Conservation (phyloP, 1,140 invertebrate genomes). For the Pantala flavescens region DNA sequence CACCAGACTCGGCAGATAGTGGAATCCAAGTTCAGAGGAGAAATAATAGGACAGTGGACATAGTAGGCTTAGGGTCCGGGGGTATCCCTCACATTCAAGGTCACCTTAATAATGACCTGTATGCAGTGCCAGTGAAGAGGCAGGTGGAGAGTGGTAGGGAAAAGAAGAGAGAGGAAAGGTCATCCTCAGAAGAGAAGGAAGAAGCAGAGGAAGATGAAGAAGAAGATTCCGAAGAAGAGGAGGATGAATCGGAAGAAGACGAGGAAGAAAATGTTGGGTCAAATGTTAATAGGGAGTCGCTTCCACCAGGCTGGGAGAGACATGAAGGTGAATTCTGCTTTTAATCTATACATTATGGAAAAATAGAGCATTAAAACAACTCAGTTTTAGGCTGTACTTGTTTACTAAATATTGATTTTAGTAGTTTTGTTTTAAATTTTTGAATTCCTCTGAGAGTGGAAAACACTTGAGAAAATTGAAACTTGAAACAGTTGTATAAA, state of each 20-base stretch:
- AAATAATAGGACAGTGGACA: background rate
- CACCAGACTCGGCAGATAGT: background rate
- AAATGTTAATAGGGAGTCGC: constrained; percentile 23
- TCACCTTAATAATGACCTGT: constrained; percentile 57
- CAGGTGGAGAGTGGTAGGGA: constrained; percentile 30
- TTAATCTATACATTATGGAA: constrained; percentile 17
- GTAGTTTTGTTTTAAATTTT: too few relatives aligned
- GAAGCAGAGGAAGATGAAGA: constrained; percentile 32
- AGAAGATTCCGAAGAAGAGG: constrained; percentile 33
- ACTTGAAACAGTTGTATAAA: too few relatives aligned
- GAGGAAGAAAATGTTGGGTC: constrained; percentile 33
- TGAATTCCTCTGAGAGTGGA: too few relatives aligned
- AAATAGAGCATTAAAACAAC: background rate
- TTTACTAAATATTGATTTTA: too few relatives aligned
- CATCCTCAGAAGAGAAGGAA: constrained; percentile 30
- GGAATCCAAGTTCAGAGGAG: background rate
- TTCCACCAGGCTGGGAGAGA: constrained; percentile 84
- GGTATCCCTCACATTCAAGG: constrained; percentile 54
- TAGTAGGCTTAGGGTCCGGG: constrained; percentile 3
- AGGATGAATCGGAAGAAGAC: constrained; percentile 38
- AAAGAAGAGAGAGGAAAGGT: background rate
- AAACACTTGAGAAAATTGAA: too few relatives aligned
- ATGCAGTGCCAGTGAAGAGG: constrained; percentile 62
- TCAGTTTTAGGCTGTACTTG: too few relatives aligned
- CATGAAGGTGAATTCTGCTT: constrained; percentile 62